Evolutionary conservation across 2,113 vertebrate species (phyloP).

Genomic region (Notothenia rossii): DNA sequence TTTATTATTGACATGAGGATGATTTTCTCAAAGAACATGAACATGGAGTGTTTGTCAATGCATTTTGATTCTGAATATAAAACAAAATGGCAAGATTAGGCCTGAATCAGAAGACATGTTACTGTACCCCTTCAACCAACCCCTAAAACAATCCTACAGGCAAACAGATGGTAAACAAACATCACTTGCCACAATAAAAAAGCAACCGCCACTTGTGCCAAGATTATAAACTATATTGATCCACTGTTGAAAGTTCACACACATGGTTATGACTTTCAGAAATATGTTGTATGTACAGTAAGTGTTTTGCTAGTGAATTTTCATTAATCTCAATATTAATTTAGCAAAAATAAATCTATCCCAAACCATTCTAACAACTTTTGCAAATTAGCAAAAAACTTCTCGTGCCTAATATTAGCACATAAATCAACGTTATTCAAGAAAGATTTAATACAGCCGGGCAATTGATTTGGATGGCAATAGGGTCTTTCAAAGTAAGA

Average conservation of each 20-base stretch:
- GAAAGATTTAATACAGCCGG: background rate
- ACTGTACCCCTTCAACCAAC: background rate
- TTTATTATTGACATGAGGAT: conserved; percentile 44
- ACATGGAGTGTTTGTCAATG: conserved; percentile 41
- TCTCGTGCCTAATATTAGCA: background rate
- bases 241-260: background rate
- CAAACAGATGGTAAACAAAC: background rate
- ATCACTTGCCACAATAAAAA: background rate
- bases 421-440: background rate
- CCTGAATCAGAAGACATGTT: background rate
- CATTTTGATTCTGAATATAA: background rate
- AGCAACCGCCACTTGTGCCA: background rate
- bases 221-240: background rate
- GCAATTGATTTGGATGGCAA: background rate
- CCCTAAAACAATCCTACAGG: background rate
- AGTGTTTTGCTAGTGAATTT: conserved; percentile 9
- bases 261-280: background rate
- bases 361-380: background rate
- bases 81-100: background rate
- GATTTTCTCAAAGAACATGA: conserved; percentile 8
- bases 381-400: background rate
- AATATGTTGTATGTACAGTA: background rate
- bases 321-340: background rate
- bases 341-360: conserved; percentile 15
- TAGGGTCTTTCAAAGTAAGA: background rate